Percentiles rank a stretch among this genome's conserved stretches.
Evolutionary conservation across 2,888 invertebrate genomes (phyloP).

Genomic region (Meandrusa payeni): DNA sequence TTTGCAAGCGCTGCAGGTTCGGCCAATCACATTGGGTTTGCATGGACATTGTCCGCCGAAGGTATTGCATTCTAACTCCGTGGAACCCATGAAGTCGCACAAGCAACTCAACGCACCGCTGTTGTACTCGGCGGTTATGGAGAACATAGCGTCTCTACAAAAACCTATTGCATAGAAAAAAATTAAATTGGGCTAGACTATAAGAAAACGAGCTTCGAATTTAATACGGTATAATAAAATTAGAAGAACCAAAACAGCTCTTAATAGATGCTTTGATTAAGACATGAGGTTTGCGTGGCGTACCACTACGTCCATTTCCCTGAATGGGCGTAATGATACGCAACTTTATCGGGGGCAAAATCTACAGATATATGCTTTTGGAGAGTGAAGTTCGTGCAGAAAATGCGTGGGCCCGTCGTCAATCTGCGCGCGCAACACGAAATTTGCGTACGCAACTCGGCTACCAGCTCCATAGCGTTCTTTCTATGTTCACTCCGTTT

Average conservation of each 20-base stretch:
- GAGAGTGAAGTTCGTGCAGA: conserved; percentile 4
- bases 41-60: conserved; percentile 99
- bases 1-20: conserved; percentile 91
- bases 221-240: too few species aligned
- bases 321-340: conserved; percentile 14
- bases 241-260: too few species aligned
- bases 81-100: conserved; percentile 94
- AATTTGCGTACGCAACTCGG: conserved; percentile 11
- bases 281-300: too few species aligned
- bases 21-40: conserved; percentile 94
- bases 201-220: too few species aligned
- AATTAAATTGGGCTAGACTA: too few species aligned
- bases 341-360: conserved; percentile 3
- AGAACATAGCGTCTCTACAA: conserved; percentile 95
- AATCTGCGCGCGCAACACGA: conserved; percentile 11
- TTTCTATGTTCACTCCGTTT: too few species aligned
- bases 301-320: conserved; percentile 5
- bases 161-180: conserved; percentile 79
- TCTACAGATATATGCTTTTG: conserved; percentile 1
- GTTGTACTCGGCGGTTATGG: conserved; percentile 96
- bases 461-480: too few species aligned
- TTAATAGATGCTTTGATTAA: too few species aligned
- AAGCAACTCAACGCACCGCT: conserved; percentile 94
- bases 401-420: too few species aligned
- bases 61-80: conserved; percentile 90